A percentile compares a stretch with the other conserved stretches of the same genome.
Conservation (phyloP, 2,113 vertebrate genomes). For the Athene noctua region DNA sequence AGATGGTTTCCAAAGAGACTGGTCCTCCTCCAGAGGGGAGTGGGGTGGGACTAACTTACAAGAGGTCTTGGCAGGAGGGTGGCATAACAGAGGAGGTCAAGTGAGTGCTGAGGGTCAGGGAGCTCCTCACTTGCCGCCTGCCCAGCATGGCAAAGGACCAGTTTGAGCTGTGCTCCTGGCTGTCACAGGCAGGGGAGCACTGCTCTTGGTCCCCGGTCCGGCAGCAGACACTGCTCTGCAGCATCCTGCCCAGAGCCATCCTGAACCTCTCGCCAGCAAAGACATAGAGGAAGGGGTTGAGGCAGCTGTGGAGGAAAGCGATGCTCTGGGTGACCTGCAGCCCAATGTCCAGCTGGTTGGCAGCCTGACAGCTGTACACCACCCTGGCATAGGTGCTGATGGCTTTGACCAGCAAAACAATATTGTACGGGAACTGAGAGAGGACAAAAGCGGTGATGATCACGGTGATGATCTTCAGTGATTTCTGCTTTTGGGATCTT, state of each 20-base stretch:
- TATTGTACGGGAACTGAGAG: constrained; percentile 86
- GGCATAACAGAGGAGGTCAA: neutral
- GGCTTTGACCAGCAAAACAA: constrained; percentile 78
- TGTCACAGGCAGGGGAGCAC: neutral
- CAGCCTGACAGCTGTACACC: constrained; percentile 65
- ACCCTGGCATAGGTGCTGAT: constrained; percentile 46
- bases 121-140: constrained; percentile 70
- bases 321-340: constrained; percentile 83
- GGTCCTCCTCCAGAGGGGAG: neutral
- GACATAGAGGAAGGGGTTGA: constrained; percentile 88
- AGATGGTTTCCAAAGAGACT: neutral
- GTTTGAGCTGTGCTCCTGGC: constrained; percentile 63
- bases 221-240: constrained; percentile 15
- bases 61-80: neutral
- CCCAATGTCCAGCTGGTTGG: constrained; percentile 69
- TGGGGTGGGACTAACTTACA: neutral
- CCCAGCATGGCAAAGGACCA: constrained; percentile 78
- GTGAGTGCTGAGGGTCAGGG: constrained; percentile 70
- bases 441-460: constrained; percentile 84
- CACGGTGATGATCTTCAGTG: constrained; percentile 80
- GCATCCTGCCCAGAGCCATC: constrained; percentile 74
- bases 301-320: constrained; percentile 86
- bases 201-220: neutral
- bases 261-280: constrained; percentile 87
- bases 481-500: constrained; percentile 87